A percentile compares a stretch with the other conserved stretches of the same genome.
These are phyloP conservation scores for Lasioglossum lativentre DNA, from an alignment of 2,888 invertebrate species.

Conservation along the genomic window DNA sequence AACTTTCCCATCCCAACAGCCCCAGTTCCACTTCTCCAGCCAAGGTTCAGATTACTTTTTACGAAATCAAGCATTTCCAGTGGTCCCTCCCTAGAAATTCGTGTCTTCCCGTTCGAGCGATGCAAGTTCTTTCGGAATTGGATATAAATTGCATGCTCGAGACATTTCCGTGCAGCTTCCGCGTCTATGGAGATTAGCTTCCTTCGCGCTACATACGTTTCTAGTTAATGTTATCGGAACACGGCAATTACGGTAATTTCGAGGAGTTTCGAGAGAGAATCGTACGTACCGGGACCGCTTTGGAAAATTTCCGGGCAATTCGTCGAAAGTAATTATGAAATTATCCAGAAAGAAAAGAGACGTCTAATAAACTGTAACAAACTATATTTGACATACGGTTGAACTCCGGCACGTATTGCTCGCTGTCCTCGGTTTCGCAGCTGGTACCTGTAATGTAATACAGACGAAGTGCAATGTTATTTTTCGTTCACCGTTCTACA, in stretches of 20 bases:
- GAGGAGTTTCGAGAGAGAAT: neutral
- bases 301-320: neutral
- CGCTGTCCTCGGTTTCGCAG: conserved; percentile 86
- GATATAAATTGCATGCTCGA: conserved; percentile 57
- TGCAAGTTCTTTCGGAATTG: conserved; percentile 32
- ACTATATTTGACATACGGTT: conserved; percentile 74
- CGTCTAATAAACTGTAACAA: neutral
- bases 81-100: neutral
- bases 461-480: neutral
- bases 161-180: conserved; percentile 74
- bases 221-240: conserved; percentile 25
- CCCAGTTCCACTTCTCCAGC: no score
- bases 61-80: neutral
- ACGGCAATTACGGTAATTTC: conserved; percentile 13
- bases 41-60: neutral
- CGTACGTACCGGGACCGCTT: neutral
- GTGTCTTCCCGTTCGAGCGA: neutral
- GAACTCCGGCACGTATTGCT: conserved; percentile 86
- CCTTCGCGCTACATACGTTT: conserved; percentile 42
- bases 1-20: neutral
- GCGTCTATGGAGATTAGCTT: conserved; percentile 73
- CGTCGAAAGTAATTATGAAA: neutral
- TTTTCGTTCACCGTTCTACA: neutral
- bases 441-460: conserved; percentile 84
- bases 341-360: neutral